Base-by-base conservation (phyloP, 2,888 invertebrate genomes). In the Caenorhabditis sp. region DNA sequence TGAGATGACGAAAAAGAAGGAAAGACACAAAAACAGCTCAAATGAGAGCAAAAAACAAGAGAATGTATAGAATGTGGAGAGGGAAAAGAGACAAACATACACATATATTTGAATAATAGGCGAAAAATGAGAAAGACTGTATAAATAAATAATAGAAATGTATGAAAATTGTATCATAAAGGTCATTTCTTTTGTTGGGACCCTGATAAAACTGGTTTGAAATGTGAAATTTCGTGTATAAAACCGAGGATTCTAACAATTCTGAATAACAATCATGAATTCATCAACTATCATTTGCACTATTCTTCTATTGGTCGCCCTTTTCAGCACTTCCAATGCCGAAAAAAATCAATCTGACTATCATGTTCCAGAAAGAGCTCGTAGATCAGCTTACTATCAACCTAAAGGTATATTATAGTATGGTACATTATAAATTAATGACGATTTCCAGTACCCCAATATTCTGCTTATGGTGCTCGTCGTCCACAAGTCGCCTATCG, bases 1-100 rank as follows among this genome's bases (percentile, higher is more conserved):
- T 17, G 14, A 14, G 17, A 43, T 10, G 14, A 43, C 8, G 64
- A 43, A 14, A 43, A 36, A 61, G 63, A 67, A n/a, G 50, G 61
- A 54, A 66, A 56, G 57, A 59, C 52, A 59, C 21, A 8, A 52
- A 57, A 65, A 57, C 31, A 31, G 31, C 31, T 31, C 31, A 31
- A 31, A 31, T 31, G 31, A 31, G 31, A 31, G 31, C 31, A 31
- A 31, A 31, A 31, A 31, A 31, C 31, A 10, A 31, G 4, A 31
- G 4, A 31, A 7, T 7, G 5, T 31, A 7, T 31, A 10, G 10
- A 31, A 31, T 7, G 31, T 7, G 31, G 31, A 31, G 31, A 31
- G 31, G 4, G 31, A 31, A 31, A 31, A 31, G 31, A 31, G 10
- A 31, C 31, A 10, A 4, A 31, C n/a, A 31, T 7, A 31, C 31